These are phyloP conservation scores for Alectoris magna DNA, from an alignment of 2,797 vertebrate species.

Conservation along the genomic window DNA sequence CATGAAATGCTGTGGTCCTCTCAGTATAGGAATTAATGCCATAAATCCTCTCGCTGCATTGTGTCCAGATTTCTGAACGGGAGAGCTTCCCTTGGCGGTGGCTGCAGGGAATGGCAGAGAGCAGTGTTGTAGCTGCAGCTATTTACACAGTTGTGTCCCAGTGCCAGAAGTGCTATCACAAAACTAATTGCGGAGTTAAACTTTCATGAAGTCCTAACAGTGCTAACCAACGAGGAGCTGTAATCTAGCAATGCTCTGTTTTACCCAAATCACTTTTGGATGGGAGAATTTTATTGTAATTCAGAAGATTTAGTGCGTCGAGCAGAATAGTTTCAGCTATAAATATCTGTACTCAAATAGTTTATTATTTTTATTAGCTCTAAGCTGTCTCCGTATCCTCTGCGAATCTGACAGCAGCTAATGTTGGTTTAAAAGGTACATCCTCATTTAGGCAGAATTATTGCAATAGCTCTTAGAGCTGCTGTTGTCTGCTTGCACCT, in stretches of 20 bases:
- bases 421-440: constrained; percentile 1
- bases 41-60: not conserved
- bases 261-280: constrained; percentile 1
- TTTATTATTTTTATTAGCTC: constrained; percentile 30
- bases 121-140: not conserved
- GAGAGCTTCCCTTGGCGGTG: not conserved
- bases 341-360: constrained; percentile 15
- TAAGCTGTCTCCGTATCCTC: constrained; percentile 13
- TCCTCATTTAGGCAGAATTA: constrained; percentile 44
- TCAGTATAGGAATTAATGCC: not conserved
- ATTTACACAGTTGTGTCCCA: not conserved
- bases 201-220: constrained; percentile 20
- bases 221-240: not conserved
- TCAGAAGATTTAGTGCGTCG: not conserved
- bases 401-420: constrained; percentile 15
- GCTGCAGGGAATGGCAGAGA: not conserved
- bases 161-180: constrained; percentile 20
- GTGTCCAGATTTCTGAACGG: not conserved
- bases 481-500: constrained; percentile 41
- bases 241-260: constrained; percentile 11
- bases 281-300: not conserved
- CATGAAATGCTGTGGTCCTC: not conserved
- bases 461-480: constrained; percentile 28
- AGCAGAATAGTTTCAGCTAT: constrained; percentile 21
- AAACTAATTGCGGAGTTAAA: constrained; percentile 38